Conservation (phyloP, 2,797 vertebrate species). For the Siniperca undulata region DNA sequence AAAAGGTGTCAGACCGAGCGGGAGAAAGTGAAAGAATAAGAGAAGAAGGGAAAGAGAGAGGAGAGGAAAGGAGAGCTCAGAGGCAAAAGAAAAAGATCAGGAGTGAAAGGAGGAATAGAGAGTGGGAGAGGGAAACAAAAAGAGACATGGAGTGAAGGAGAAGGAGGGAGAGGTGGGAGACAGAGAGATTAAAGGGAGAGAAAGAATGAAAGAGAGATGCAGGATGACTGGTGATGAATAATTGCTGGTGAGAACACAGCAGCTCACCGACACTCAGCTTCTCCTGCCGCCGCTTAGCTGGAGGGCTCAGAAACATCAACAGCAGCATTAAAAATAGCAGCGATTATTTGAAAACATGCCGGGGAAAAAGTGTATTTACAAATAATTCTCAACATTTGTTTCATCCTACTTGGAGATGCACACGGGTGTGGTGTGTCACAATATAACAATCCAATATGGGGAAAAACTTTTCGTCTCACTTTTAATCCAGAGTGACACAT, state of each 20-base stretch:
- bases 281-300: conserved; percentile 51
- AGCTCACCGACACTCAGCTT: conserved; percentile 53
- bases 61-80: conserved; percentile 8
- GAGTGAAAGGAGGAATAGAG: conserved; percentile 17
- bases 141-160: conserved; percentile 13
- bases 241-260: conserved; percentile 61
- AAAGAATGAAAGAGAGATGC: conserved; percentile 47
- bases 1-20: conserved; percentile 3
- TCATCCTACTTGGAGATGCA: conserved; percentile 34
- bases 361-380: conserved; percentile 52
- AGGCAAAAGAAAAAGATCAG: conserved; percentile 5
- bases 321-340: conserved; percentile 60
- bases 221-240: conserved; percentile 64
- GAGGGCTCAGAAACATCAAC: conserved; percentile 61
- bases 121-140: conserved; percentile 42
- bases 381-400: conserved; percentile 63
- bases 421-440: not conserved
- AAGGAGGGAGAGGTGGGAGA: conserved; percentile 35
- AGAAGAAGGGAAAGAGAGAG: not conserved
- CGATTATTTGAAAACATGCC: conserved; percentile 57
- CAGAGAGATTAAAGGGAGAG: conserved; percentile 57
- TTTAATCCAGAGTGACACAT: conserved; percentile 32
- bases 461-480: not conserved
- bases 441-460: not conserved
- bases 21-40: not conserved